Evolutionary conservation across 2,797 vertebrate genomes (phyloP).

Genomic region (Strix occidentalis): DNA sequence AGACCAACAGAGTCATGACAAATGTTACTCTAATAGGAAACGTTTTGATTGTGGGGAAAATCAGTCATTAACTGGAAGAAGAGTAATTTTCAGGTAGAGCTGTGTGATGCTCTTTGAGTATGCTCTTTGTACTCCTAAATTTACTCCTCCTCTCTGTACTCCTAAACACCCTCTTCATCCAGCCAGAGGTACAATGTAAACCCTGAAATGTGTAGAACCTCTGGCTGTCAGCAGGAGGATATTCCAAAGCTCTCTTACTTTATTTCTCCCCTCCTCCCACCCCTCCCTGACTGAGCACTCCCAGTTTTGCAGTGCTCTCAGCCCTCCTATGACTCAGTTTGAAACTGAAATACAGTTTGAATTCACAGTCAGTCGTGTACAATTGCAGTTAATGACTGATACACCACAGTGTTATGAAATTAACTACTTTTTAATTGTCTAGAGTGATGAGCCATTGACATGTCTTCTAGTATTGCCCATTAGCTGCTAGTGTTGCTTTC

Average conservation of each 20-base stretch:
- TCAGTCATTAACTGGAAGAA: slow-evolving; percentile 16
- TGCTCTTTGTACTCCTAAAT: background rate
- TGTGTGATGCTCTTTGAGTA: background rate
- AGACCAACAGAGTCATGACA: background rate
- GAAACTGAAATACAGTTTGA: background rate
- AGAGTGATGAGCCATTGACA: background rate
- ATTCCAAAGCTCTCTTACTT: background rate
- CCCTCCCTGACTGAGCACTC: background rate
- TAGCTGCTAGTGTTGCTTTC: background rate
- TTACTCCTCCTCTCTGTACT: background rate
- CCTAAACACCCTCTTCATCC: background rate
- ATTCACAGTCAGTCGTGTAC: background rate
- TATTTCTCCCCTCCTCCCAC: background rate
- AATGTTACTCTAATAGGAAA: background rate
- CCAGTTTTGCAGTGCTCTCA: background rate
- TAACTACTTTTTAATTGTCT: background rate
- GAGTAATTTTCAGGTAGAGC: background rate
- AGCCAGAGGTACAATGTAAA: background rate
- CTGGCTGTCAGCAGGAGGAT: background rate
- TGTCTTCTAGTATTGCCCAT: background rate
- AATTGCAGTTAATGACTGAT: background rate
- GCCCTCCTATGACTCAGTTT: background rate
- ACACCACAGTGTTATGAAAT: background rate
- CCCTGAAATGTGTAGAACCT: background rate
- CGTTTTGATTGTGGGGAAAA: background rate